Evolutionary conservation across 2,888 invertebrate species (phyloP), one percentile per base, ranked within the genome.

Genomic region (Tachina grossa): DNA sequence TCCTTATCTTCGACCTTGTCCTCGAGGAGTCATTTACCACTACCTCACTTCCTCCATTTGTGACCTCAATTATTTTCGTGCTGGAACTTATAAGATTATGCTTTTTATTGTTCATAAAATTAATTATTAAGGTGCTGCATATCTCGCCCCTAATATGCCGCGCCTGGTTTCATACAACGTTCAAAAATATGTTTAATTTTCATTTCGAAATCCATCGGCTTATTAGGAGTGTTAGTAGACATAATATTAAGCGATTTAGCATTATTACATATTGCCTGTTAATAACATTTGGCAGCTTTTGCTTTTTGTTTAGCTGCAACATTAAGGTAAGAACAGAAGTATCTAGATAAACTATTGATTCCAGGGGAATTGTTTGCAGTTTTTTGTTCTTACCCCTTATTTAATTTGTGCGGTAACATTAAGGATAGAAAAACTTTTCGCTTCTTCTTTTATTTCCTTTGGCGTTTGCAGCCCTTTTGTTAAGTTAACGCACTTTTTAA

Each of bases 401-500:
- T 71, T 39, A 19, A 41, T 19, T 71, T 55, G 31, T 31, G 39
- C 63, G 19, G 55, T 19, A 51, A n/a, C 41, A 31, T 55, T 19
- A 39, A 63, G 45, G 4, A 63, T 13, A 49, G 11, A 75, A 59
- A 10, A 19, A 10, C 43, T 51, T 9, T n/a, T 31, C 47, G 31
- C 47, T 47, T 41, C 43, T 2, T 31, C 6, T 72, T 49, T 72
- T 39, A 8, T 2, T 5, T 61, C n/a, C 41, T 78, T 41, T 49
- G 13, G 4, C 57, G 39, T 19, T 80, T 57, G 6, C 55, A 57
- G 59, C 69, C 71, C 45, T 68, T 69, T 81, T 81, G 61, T 68
- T 61, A 84, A 81, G 83, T 86, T 68, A 88, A 90, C 90, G 90
- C 90, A 90, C 89, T 89, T 90, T 89, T 90, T 90, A 90, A 90